A percentile compares a stretch with the other conserved stretches of the same genome.
These are phyloP conservation scores for Cylindroiulus punctatus DNA, from an alignment of 2,888 invertebrate species.

Conservation along the genomic window DNA sequence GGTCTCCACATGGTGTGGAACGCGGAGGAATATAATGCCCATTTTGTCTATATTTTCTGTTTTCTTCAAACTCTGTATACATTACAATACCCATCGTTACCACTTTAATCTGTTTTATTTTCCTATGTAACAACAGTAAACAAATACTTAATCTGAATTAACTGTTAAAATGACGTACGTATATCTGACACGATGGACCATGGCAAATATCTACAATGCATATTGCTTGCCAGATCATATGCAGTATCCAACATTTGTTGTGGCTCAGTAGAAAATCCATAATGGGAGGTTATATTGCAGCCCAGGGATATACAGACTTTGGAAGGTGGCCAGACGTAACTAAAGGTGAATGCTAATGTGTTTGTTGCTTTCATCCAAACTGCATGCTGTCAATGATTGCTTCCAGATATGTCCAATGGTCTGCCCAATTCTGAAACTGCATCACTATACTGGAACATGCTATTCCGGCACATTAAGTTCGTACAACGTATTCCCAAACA, in stretches of 20 bases:
- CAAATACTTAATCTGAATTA: not conserved
- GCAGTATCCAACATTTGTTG: not conserved
- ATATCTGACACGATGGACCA: conserved; percentile 10
- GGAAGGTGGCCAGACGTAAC: conserved; percentile 36
- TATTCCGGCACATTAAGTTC: not conserved
- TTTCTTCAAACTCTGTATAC: not conserved
- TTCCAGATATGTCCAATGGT: conserved; percentile 9
- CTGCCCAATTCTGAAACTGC: not conserved
- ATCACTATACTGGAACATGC: not conserved
- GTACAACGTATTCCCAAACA: no score
- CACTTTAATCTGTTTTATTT: not conserved
- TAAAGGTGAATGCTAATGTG: conserved; percentile 40
- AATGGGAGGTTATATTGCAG: not conserved
- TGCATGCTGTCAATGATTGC: not conserved
- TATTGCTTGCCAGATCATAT: not conserved
- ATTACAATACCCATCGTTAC: not conserved
- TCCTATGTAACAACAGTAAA: not conserved
- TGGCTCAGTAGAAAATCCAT: not conserved
- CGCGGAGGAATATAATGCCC: no score
- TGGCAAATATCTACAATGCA: not conserved
- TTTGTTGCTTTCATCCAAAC: not conserved
- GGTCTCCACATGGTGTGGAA: no score
- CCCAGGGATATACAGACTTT: not conserved
- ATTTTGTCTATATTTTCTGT: no score
- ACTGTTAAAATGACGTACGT: not conserved